Conservation (phyloP, 1,140 invertebrate genomes). For the Drosophila punjabiensis region DNA sequence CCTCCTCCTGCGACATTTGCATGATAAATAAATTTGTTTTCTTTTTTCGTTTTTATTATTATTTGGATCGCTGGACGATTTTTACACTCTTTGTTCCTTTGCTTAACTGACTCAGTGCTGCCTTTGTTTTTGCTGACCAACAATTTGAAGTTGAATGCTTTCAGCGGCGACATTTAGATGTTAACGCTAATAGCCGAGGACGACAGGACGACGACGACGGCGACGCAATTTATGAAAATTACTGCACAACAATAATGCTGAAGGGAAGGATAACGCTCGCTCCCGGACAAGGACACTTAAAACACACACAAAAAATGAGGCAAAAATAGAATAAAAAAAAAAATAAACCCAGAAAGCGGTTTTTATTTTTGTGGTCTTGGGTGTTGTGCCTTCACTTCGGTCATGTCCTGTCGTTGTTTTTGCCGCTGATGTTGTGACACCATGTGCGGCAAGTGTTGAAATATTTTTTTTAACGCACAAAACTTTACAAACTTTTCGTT, state of each 20-base stretch:
- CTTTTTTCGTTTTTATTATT: slow-evolving; percentile 11
- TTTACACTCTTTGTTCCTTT: slow-evolving; percentile 45
- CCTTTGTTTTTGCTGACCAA: slow-evolving; percentile 41
- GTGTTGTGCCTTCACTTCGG: slow-evolving; percentile 51
- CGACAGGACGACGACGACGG: slow-evolving; percentile 23
- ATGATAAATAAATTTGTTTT: slow-evolving; percentile 74
- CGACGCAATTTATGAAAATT: slow-evolving; percentile 78
- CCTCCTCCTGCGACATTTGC: slow-evolving; percentile 59
- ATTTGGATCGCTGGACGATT: slow-evolving; percentile 29
- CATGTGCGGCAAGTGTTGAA: slow-evolving; percentile 79
- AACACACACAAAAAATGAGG: slow-evolving; percentile 8
- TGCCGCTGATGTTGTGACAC: slow-evolving; percentile 62
- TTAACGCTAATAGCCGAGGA: slow-evolving; percentile 78
- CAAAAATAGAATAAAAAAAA: slow-evolving; percentile 17
- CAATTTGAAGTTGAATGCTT: slow-evolving; percentile 60
- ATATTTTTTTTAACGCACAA: slow-evolving; percentile 74
- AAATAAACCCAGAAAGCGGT: slow-evolving; percentile 6
- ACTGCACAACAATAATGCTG: slow-evolving; percentile 65
- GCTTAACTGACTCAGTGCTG: slow-evolving; percentile 34
- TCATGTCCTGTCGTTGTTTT: slow-evolving; percentile 51
- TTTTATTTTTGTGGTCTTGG: slow-evolving; percentile 50
- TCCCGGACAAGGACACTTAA: slow-evolving; percentile 65
- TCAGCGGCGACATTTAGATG: slow-evolving; percentile 70
- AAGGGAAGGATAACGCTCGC: slow-evolving; percentile 51
- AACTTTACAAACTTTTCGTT: slow-evolving; percentile 76